phyloP scores from a whole-genome alignment of 2,797 vertebrate species.

The Tamandua tetradactyla region DNA sequence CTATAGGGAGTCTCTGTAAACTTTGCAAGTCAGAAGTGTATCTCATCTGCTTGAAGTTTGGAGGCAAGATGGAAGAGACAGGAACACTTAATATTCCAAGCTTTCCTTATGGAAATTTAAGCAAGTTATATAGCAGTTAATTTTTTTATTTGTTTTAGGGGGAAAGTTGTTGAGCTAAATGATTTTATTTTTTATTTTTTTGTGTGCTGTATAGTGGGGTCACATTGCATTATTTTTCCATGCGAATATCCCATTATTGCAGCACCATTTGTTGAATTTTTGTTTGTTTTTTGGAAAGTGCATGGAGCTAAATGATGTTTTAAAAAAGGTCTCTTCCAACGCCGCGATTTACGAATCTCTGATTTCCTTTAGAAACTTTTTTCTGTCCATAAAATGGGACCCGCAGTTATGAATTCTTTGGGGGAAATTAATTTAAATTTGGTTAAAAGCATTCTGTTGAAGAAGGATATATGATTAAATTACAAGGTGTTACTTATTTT shows the following conservation, averaged over 20 bases:
- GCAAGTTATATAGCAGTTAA: background rate
- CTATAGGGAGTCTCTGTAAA: background rate
- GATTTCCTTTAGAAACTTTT: conserved; percentile 3
- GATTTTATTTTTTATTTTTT: too few relatives aligned
- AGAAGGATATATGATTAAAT: background rate
- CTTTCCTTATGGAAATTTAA: background rate
- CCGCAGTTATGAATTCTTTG: background rate
- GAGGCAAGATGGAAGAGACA: background rate
- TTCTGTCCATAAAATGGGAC: background rate
- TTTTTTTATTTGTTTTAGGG: background rate
- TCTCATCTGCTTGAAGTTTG: conserved; percentile 3
- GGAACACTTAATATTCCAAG: background rate
- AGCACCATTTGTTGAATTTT: too few relatives aligned
- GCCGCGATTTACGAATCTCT: conserved; percentile 15
- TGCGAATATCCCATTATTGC: too few relatives aligned
- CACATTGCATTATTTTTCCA: too few relatives aligned
- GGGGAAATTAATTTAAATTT: background rate
- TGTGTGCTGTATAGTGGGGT: too few relatives aligned
- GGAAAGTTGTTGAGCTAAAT: background rate
- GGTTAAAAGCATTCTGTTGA: conserved; percentile 25
- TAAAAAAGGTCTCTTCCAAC: background rate
- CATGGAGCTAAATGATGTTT: too few relatives aligned
- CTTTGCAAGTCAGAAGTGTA: background rate
- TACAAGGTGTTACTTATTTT: background rate
- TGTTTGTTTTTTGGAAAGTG: too few relatives aligned